Evolutionary conservation across 2,113 vertebrate species (phyloP), one percentile per base, ranked within the genome.

Genomic region (Corvus moneduloides): DNA sequence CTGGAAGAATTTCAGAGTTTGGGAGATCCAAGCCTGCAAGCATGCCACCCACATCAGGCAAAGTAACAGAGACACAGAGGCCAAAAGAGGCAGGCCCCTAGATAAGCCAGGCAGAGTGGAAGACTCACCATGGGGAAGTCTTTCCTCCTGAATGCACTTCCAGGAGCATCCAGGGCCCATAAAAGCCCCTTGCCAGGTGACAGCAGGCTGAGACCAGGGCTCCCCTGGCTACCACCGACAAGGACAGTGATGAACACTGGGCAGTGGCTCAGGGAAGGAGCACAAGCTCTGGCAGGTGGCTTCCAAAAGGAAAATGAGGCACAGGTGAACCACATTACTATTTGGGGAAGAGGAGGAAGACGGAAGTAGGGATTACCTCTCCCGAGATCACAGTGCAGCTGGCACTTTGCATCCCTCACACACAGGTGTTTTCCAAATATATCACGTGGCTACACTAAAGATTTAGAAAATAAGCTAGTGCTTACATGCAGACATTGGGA

Each of bases 221-320:
- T 54, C 2, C 22, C 9, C 21, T 8, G 0, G 6, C 11, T 55
- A 44, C 18, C 3, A 9, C 23, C 17, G 12, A 4, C 3, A 1
- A 54, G 9, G 2, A 32, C 12, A 39, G 7, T 0, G 0, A 55
- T 5, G 2, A 72, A 22, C 2, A 1, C 6, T 1, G 0, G 2
- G 9, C 26, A 63, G 11, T 0, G 1, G 6, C 58, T 63, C n/a
- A 26, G 3, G 10, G 1, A 1, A 6, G 1, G 2, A 23, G 0
- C 1, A 30, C 0, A 9, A 12, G 1, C 0, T 15, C 74, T 76
- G 22, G 27, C 23, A 48, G 7, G 1, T n/a, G 37, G 1, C 20
- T 54, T 83, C 39, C 8, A 39, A 72, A 78, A 20, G 19, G 24
- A 28, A 74, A 90, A 85, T 0, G 0, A 64, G 69, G 33, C 28